Base-by-base conservation (phyloP, 2,113 vertebrate genomes). In the Crotalus viridis region DNA sequence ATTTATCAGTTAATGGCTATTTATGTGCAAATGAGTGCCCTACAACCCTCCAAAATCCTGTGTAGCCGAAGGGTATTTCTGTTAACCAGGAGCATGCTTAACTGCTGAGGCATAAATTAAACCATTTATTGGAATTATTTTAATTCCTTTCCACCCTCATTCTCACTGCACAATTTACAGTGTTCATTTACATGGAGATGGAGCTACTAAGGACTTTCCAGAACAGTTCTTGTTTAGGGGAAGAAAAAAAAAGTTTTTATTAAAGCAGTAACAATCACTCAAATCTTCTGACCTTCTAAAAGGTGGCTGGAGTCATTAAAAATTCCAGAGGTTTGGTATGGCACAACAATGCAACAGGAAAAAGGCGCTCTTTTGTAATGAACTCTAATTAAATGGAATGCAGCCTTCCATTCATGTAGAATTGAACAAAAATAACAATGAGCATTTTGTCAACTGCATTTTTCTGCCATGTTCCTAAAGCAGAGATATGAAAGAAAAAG, bases 1-100 rank as follows among this genome's bases (percentile, higher is more conserved):
- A 98, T 97, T 98, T 98, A 98, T 97, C 97, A 98, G 97, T 98
- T 98, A 98, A 98, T 98, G 98, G 98, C 98, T 98, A 99, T 99
- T 99, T 99, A 99, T 99, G 99, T 99, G 98, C 98, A 99, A 99
- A 99, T 99, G 98, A 98, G 97, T 98, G 98, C 98, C 98, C 98
- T 98, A 98, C 98, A 98, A 99, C 98, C 98, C 97, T 98, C 95
- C 96, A 97, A 98, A 98, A 98, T 98, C 97, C 97, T 97, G 97
- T 97, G 97, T 98, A 98, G 98, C 98, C 98, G 98, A 98, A 98
- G 98, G 98, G 98, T 98, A 99, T 98, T 98, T 98, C 98, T 97
- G 97, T 98, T 99, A 98, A 98, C 98, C 97, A 98, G 98, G 97
- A 98, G 97, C 97, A 97, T 97, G 98, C 97, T 98, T 98, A 97